Evolutionary conservation across 1,140 invertebrate genomes (phyloP).

Genomic region (Dendrolimus kikuchii): DNA sequence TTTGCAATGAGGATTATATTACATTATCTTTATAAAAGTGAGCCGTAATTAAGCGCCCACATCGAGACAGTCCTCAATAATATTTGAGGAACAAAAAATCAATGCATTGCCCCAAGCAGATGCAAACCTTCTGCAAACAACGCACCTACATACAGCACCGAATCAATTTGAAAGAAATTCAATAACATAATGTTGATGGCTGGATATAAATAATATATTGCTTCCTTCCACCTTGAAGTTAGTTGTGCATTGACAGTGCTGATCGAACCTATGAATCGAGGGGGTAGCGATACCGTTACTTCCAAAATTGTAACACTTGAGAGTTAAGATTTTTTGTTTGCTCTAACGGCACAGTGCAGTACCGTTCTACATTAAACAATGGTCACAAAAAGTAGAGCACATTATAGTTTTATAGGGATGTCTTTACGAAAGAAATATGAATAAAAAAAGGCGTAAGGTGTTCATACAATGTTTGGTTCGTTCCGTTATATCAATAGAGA

Average conservation of each 20-base stretch:
- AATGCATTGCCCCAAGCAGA: slow-evolving; percentile 44
- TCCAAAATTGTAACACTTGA: slow-evolving; percentile 64
- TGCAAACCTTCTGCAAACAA: slow-evolving; percentile 53
- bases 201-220: slow-evolving; percentile 60
- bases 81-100: slow-evolving; percentile 42
- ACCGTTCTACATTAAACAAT: slow-evolving; percentile 46
- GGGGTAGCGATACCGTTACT: slow-evolving; percentile 60
- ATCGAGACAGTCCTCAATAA: slow-evolving; percentile 40
- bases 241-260: slow-evolving; percentile 14
- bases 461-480: slow-evolving; percentile 45
- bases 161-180: slow-evolving; percentile 66
- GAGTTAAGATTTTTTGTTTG: slow-evolving; percentile 39
- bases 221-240: slow-evolving; percentile 66
- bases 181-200: slow-evolving; percentile 66
- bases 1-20: slow-evolving; percentile 62
- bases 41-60: slow-evolving; percentile 67
- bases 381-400: slow-evolving; percentile 42
- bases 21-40: slow-evolving; percentile 65
- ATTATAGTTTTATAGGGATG: slow-evolving; percentile 59
- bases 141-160: slow-evolving; percentile 31
- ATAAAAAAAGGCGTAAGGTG: slow-evolving; percentile 61
- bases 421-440: slow-evolving; percentile 26
- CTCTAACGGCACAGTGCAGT: slow-evolving; percentile 51
- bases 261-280: slow-evolving; percentile 31
- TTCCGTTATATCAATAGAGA: slow-evolving; percentile 68